Percentiles rank a stretch among this genome's conserved stretches.
Conservation (phyloP, 2,113 vertebrate genomes). For the Sinocyclocheilus grahami region DNA sequence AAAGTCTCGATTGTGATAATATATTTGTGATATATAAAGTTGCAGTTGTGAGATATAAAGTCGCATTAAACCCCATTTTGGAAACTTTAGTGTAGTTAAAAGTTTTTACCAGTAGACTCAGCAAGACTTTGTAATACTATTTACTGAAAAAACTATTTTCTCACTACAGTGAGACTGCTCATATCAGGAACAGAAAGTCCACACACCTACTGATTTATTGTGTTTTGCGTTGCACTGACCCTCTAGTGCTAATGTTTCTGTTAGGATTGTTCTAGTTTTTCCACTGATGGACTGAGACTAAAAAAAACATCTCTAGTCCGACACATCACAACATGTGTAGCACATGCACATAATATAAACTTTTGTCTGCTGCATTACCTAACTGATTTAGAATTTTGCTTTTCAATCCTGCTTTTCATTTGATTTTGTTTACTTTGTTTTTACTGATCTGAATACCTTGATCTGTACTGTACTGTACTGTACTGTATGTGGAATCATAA, state of each 20-base stretch:
- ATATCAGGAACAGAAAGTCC: neutral
- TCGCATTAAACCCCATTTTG: too few species aligned
- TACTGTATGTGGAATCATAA: neutral
- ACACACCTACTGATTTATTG: conserved; percentile 15
- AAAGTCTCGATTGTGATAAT: too few species aligned
- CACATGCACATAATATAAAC: too few species aligned
- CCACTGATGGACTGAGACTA: neutral
- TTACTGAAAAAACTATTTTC: neutral
- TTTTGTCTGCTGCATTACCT: neutral
- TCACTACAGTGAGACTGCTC: neutral
- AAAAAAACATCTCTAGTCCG: neutral
- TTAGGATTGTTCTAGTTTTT: neutral
- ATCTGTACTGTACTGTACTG: too few species aligned
- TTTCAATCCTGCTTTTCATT: too few species aligned
- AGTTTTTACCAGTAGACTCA: neutral
- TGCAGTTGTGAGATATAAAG: too few species aligned
- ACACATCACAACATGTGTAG: neutral
- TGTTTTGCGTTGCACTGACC: neutral
- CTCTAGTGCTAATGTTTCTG: neutral
- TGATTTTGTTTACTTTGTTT: too few species aligned
- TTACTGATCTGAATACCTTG: too few species aligned
- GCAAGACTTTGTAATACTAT: neutral
- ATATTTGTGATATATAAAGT: too few species aligned
- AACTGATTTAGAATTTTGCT: too few species aligned
- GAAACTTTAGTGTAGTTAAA: neutral